These are phyloP conservation scores for Xylota segnis DNA, from an alignment of 2,888 invertebrate genomes.

Conservation along the genomic window DNA sequence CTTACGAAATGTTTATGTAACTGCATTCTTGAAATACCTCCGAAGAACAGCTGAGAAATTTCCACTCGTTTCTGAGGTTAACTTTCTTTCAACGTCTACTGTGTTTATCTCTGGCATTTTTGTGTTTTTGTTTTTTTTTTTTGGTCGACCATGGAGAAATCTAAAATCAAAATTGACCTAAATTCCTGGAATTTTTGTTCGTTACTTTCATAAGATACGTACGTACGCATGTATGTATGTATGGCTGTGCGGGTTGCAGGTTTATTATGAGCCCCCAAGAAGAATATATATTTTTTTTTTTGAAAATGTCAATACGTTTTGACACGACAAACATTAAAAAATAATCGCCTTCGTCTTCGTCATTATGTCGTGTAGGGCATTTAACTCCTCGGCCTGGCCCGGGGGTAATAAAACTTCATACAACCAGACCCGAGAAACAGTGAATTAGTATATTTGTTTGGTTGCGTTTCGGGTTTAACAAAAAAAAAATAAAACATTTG, in stretches of 20 bases:
- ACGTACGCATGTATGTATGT: too few relatives aligned
- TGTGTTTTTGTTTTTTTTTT: conserved; percentile 20
- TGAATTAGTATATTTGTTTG: conserved; percentile 24
- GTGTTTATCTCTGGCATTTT: conserved; percentile 26
- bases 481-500: conserved; percentile 36
- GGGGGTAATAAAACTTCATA: conserved; percentile 41
- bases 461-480: conserved; percentile 31
- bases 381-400: conserved; percentile 1
- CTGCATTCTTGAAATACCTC: background rate
- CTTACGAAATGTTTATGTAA: background rate
- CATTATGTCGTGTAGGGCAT: conserved; percentile 23
- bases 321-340: conserved; percentile 36
- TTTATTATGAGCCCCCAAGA: conserved; percentile 23
- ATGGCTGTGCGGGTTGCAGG: conserved; percentile 15
- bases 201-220: conserved; percentile 23
- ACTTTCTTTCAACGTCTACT: conserved; percentile 26
- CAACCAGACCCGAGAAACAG: background rate
- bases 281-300: conserved; percentile 16
- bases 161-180: conserved; percentile 54
- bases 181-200: conserved; percentile 35
- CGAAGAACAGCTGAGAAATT: background rate
- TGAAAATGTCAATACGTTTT: conserved; percentile 46
- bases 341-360: conserved; percentile 9
- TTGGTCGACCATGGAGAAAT: conserved; percentile 26
- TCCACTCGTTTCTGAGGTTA: background rate